These are phyloP conservation scores for Scylla paramamosain DNA, from an alignment of 1,140 invertebrate species.

Conservation along the genomic window DNA sequence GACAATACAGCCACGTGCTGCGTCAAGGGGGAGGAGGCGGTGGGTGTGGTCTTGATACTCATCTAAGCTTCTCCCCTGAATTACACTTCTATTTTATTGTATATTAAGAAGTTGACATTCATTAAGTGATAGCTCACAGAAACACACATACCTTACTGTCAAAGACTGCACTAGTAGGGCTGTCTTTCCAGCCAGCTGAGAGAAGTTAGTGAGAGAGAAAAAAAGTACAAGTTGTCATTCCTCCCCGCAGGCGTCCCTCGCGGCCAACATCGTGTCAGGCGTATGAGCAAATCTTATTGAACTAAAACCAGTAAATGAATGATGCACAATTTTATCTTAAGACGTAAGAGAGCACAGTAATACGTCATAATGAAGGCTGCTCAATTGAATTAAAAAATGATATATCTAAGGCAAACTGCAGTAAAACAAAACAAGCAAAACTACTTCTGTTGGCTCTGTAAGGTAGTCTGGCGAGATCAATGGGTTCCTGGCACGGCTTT, in stretches of 20 bases:
- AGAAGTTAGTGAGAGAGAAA: not conserved
- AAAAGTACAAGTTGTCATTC: not conserved
- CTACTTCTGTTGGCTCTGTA: not conserved
- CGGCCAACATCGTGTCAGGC: not conserved
- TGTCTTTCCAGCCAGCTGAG: not conserved
- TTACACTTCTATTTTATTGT: not conserved
- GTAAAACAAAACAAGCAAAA: not conserved
- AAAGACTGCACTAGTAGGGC: not conserved
- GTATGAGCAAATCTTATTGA: not conserved
- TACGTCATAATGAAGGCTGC: no score
- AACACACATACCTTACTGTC: not conserved
- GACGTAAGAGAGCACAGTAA: no score
- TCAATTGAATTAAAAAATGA: no score
- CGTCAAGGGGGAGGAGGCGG: not conserved
- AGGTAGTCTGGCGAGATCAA: slow-evolving; percentile 5
- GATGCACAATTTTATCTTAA: not conserved
- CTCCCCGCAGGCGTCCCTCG: slow-evolving; percentile 27
- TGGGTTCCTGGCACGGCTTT: not conserved
- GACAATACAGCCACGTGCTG: not conserved
- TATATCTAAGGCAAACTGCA: not conserved
- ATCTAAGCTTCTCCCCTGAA: not conserved
- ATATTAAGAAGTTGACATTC: not conserved
- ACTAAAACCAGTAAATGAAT: not conserved
- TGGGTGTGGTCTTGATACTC: not conserved
- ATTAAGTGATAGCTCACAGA: not conserved